A percentile compares a stretch with the other conserved stretches of the same genome.
Conservation (phyloP, 2,113 vertebrate genomes). For the Vireo altiloquus region DNA sequence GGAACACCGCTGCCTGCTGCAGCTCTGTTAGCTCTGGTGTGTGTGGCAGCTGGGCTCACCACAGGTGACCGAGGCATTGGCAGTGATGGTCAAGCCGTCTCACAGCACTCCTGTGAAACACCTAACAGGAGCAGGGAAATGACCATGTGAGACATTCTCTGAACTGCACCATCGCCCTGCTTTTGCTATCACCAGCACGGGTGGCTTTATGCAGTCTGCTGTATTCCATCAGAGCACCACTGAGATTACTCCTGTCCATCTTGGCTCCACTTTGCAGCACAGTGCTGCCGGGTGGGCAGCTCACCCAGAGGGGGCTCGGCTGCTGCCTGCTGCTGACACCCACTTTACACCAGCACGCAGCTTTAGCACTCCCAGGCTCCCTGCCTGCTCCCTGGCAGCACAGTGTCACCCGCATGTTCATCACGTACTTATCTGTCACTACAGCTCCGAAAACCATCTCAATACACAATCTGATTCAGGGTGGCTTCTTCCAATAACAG, state of each 20-base stretch:
- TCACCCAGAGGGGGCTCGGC: neutral
- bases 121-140: fast-evolving
- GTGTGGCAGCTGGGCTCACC: neutral
- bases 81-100: fast-evolving
- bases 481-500: neutral
- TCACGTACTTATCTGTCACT: neutral
- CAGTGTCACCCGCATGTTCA: fast-evolving
- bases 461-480: neutral
- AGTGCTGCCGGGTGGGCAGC: fast-evolving
- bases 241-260: neutral
- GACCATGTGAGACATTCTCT: fast-evolving
- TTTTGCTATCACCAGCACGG: neutral
- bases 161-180: neutral
- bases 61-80: fast-evolving
- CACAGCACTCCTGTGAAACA: fast-evolving
- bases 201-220: neutral
- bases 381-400: neutral
- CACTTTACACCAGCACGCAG: fast-evolving
- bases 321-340: neutral
- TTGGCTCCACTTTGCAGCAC: neutral
- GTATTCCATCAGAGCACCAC: neutral
- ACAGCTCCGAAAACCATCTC: neutral
- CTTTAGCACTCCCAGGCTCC: neutral
- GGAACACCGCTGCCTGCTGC: neutral
- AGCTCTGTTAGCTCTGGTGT: neutral